These are phyloP conservation scores for Lasius fuliginosus DNA, from an alignment of 2,888 invertebrate species.

Conservation along the genomic window DNA sequence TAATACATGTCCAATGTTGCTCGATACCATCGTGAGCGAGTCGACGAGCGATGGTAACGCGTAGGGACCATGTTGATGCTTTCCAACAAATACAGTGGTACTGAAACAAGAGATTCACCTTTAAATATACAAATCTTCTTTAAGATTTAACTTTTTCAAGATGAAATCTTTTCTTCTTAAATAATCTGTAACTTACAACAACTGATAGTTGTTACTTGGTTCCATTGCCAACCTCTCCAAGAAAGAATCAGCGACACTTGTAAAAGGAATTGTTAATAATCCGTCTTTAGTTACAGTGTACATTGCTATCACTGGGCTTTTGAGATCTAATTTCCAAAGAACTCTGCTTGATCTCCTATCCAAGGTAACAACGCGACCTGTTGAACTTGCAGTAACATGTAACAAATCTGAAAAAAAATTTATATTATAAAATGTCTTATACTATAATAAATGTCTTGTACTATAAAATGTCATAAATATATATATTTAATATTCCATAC, in stretches of 20 bases:
- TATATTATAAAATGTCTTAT: not conserved
- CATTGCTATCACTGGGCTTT: conserved; percentile 96
- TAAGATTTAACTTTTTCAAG: not conserved
- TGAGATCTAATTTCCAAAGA: conserved; percentile 95
- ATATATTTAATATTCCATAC: conserved; percentile 43
- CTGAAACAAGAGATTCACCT: conserved; percentile 86
- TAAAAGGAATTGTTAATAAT: conserved; percentile 94
- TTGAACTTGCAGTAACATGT: conserved; percentile 96
- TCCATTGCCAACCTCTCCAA: conserved; percentile 85
- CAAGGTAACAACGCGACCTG: conserved; percentile 94
- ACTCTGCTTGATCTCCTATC: conserved; percentile 93
- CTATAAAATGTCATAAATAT: not conserved
- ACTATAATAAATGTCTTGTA: no score
- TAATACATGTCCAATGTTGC: conserved; percentile 90
- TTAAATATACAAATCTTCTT: conserved; percentile 19
- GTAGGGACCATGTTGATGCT: conserved; percentile 94
- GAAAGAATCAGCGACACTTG: conserved; percentile 93
- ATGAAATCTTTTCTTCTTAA: not conserved
- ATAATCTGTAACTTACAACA: conserved; percentile 86
- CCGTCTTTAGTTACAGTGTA: conserved; percentile 93
- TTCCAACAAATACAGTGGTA: conserved; percentile 97
- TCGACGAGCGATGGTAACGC: conserved; percentile 97
- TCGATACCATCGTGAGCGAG: conserved; percentile 94
- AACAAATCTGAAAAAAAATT: conserved; percentile 90
- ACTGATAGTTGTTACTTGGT: conserved; percentile 86